Percentiles rank a stretch among this genome's conserved stretches.
These are phyloP conservation scores for Siniperca obscura DNA, from an alignment of 2,797 vertebrate genomes.

Conservation along the genomic window DNA sequence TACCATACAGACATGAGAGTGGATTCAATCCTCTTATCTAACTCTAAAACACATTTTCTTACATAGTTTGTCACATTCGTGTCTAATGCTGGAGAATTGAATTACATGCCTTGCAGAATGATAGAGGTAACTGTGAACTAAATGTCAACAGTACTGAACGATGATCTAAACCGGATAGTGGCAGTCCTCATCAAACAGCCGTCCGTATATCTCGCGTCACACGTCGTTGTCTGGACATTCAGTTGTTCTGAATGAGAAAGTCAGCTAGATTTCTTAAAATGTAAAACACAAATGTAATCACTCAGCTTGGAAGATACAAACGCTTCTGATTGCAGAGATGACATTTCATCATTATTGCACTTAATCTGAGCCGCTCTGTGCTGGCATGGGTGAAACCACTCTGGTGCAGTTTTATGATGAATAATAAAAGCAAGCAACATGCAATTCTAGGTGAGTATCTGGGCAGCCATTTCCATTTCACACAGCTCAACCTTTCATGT, in stretches of 20 bases:
- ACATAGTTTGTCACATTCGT: too few relatives aligned
- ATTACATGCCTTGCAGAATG: too few relatives aligned
- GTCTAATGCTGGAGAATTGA: too few relatives aligned
- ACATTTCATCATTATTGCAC: constrained; percentile 1
- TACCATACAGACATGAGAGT: too few relatives aligned
- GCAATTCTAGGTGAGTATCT: neutral
- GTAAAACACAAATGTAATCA: neutral
- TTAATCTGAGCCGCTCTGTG: neutral
- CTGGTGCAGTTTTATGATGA: neutral
- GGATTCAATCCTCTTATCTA: too few relatives aligned
- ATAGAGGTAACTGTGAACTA: neutral
- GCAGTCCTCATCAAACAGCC: neutral
- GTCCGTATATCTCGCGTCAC: neutral
- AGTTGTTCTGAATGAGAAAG: neutral
- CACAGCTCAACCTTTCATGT: constrained; percentile 20
- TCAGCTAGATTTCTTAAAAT: too few relatives aligned
- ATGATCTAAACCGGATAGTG: neutral
- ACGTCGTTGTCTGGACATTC: neutral
- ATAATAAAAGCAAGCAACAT: constrained; percentile 13
- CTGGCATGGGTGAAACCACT: neutral
- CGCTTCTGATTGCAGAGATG: neutral
- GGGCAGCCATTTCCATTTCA: constrained; percentile 2
- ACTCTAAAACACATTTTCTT: too few relatives aligned
- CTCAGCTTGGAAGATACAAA: neutral
- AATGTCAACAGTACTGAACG: neutral